A percentile compares a stretch with the other conserved stretches of the same genome.
Conservation (phyloP, 2,113 vertebrate species). For the Epinephelus fuscoguttatus region DNA sequence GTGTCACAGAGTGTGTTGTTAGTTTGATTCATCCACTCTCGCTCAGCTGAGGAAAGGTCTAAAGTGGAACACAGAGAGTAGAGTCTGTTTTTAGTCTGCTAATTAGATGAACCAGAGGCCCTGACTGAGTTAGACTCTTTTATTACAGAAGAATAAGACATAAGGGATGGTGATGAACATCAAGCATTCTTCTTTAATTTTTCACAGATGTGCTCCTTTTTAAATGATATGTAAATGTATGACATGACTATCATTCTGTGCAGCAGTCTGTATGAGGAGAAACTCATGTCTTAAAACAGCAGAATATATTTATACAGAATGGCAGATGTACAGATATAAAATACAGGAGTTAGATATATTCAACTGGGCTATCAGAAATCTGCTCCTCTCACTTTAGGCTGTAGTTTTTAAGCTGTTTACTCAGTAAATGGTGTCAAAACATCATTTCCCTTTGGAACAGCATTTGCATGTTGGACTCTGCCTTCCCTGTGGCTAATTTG, state of each 20-base stretch:
- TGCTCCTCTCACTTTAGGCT: neutral
- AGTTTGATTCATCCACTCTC: neutral
- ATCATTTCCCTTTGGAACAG: neutral
- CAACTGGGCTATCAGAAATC: neutral
- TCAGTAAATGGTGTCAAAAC: neutral
- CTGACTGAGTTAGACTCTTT: slow-evolving; percentile 23
- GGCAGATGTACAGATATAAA: neutral
- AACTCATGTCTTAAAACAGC: neutral
- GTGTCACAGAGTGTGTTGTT: neutral
- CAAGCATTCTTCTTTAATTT: neutral
- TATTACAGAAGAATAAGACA: neutral
- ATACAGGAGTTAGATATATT: neutral
- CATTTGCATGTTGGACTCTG: slow-evolving; percentile 43
- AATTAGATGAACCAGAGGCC: slow-evolving; percentile 51
- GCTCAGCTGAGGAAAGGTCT: slow-evolving; percentile 8
- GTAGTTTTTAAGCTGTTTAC: neutral
- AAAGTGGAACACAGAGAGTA: slow-evolving; percentile 48
- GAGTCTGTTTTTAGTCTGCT: slow-evolving; percentile 70
- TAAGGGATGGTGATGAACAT: neutral
- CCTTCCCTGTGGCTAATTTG: slow-evolving; percentile 5
- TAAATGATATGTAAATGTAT: neutral
- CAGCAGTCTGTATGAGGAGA: neutral
- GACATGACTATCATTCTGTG: neutral
- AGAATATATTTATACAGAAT: neutral
- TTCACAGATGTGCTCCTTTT: too few relatives aligned